Evolutionary conservation across 2,797 vertebrate species (phyloP).

Genomic region (Sandelia bainsii): DNA sequence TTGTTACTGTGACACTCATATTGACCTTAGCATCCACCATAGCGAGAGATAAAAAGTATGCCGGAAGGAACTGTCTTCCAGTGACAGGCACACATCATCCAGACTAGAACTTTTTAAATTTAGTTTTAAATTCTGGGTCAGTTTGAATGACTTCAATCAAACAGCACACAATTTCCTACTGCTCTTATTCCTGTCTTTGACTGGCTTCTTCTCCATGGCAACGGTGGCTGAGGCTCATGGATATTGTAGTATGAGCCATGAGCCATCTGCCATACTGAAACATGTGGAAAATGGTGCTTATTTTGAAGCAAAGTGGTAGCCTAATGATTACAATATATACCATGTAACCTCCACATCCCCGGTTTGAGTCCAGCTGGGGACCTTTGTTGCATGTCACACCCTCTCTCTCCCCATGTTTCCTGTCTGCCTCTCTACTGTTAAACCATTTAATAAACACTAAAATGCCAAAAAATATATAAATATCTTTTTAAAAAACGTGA

Average conservation of each 20-base stretch:
- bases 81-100: slow-evolving; percentile 21
- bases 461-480: too few species aligned
- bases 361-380: too few species aligned
- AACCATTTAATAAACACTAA: too few species aligned
- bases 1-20: slow-evolving; percentile 30
- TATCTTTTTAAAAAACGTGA: background rate
- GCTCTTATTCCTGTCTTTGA: background rate
- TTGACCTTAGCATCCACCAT: slow-evolving; percentile 12
- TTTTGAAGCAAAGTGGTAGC: too few species aligned
- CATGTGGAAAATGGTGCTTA: background rate
- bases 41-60: background rate
- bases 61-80: background rate
- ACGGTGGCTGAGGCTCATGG: background rate
- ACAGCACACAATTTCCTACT: background rate
- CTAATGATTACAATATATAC: too few species aligned
- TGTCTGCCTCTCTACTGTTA: too few species aligned
- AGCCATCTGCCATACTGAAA: background rate
- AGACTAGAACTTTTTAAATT: background rate
- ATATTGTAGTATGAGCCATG: background rate
- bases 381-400: too few species aligned
- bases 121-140: background rate
- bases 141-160: too few species aligned
- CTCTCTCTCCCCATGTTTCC: too few species aligned
- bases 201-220: background rate
- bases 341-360: too few species aligned